These are phyloP conservation scores for Halesus radiatus DNA, from an alignment of 1,140 invertebrate genomes.

Conservation along the genomic window DNA sequence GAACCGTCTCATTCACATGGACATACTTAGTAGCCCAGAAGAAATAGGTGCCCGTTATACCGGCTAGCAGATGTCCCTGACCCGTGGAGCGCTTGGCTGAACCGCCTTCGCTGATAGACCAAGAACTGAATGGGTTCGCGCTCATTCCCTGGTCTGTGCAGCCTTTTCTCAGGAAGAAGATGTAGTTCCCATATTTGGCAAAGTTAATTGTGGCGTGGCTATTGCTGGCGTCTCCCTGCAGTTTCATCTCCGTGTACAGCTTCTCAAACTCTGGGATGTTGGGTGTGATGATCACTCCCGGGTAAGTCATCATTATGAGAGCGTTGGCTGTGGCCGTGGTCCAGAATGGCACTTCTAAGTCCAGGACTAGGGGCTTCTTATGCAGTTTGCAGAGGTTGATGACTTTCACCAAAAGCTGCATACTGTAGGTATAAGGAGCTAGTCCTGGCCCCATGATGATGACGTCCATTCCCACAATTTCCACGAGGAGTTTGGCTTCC, in stretches of 20 bases:
- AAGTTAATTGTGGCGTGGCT: slow-evolving; percentile 28
- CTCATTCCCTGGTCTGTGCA: slow-evolving; percentile 42
- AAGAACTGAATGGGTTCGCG: slow-evolving; percentile 5
- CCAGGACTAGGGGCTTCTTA: slow-evolving; percentile 43
- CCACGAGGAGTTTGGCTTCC: background rate
- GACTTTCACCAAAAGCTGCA: slow-evolving; percentile 12
- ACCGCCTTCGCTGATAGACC: slow-evolving; percentile 5
- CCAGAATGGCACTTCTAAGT: slow-evolving; percentile 33
- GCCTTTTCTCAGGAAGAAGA: slow-evolving; percentile 46
- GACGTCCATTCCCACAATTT: slow-evolving; percentile 23
- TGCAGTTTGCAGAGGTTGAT: slow-evolving; percentile 42
- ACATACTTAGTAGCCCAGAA: slow-evolving; percentile 41
- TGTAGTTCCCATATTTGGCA: slow-evolving; percentile 33
- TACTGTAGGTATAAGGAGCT: slow-evolving; percentile 8
- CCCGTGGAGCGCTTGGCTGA: slow-evolving; percentile 12
- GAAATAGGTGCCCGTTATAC: slow-evolving; percentile 35
- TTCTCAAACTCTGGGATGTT: slow-evolving; percentile 36
- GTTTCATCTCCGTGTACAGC: slow-evolving; percentile 41
- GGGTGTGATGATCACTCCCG: slow-evolving; percentile 34
- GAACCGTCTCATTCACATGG: background rate
- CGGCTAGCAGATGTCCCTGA: slow-evolving; percentile 39
- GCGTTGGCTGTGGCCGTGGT: slow-evolving; percentile 11
- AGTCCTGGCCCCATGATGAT: slow-evolving; percentile 43
- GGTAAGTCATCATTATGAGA: slow-evolving; percentile 22
- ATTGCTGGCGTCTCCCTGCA: background rate